These are phyloP conservation scores for Suncus etruscus DNA, from an alignment of 2,113 vertebrate genomes.

Conservation along the genomic window DNA sequence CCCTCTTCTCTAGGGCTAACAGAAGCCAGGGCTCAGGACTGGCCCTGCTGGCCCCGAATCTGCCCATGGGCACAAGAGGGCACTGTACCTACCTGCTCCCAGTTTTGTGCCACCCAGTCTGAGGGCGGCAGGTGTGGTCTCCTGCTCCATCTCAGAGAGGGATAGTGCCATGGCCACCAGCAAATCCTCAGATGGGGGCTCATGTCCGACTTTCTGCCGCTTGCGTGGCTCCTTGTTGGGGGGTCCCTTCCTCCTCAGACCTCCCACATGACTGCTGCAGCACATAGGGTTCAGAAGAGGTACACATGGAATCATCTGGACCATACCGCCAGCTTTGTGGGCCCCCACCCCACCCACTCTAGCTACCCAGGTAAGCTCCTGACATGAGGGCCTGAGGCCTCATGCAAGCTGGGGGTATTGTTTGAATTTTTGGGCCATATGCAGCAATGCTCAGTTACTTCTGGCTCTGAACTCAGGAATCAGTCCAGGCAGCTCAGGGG, in stretches of 20 bases:
- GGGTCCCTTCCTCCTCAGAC: slow-evolving; percentile 89
- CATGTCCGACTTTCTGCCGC: slow-evolving; percentile 86
- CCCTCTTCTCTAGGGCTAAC: slow-evolving; percentile 87
- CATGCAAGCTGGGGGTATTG: too few species aligned
- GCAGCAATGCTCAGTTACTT: too few species aligned
- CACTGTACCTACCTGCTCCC: slow-evolving; percentile 83
- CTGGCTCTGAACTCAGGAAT: too few species aligned
- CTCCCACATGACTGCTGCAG: slow-evolving; percentile 80
- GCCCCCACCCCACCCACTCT: too few species aligned
- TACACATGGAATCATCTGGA: neutral
- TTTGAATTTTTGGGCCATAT: too few species aligned
- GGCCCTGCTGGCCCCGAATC: neutral
- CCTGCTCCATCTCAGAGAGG: slow-evolving; percentile 91
- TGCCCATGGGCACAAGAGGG: too few species aligned
- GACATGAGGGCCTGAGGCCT: too few species aligned
- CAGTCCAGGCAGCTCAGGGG: too few species aligned
- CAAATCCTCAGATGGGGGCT: slow-evolving; percentile 90
- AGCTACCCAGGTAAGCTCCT: neutral
- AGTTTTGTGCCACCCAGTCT: slow-evolving; percentile 78
- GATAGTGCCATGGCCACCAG: slow-evolving; percentile 96
- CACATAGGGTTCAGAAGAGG: slow-evolving; percentile 56
- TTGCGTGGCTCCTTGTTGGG: slow-evolving; percentile 84
- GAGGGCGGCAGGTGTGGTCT: slow-evolving; percentile 56
- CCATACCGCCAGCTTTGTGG: neutral
- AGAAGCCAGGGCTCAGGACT: slow-evolving; percentile 20